phyloP scores from a whole-genome alignment of 2,113 vertebrate species.

The Cyanoramphus novaezelandiae region DNA sequence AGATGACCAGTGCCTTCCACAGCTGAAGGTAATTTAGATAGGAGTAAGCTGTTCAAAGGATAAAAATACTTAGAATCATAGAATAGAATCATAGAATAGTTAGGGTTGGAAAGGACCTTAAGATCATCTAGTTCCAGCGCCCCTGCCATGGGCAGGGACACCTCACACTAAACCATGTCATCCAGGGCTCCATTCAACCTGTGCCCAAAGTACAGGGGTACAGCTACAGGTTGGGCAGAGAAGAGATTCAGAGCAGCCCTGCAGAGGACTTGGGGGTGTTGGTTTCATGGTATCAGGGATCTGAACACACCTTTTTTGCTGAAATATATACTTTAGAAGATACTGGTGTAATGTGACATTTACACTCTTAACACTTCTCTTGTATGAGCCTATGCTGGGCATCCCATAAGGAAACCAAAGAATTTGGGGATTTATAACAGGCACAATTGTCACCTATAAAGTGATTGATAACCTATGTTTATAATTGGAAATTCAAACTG shows the following conservation, averaged over 20 bases:
- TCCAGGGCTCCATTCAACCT: background rate
- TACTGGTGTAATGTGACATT: background rate
- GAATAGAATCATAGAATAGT: background rate
- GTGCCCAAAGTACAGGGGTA: background rate
- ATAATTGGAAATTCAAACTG: background rate
- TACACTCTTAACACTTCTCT: background rate
- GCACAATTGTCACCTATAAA: background rate
- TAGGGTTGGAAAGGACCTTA: background rate
- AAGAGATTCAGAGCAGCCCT: background rate
- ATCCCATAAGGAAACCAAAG: background rate
- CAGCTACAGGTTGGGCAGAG: background rate
- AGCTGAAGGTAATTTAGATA: background rate
- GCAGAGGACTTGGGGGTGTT: background rate
- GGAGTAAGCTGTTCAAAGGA: background rate
- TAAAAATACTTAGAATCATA: background rate
- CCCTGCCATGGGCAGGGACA: background rate
- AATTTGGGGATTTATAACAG: background rate
- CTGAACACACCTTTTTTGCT: background rate
- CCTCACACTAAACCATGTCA: background rate
- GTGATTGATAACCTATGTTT: background rate
- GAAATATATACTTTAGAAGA: background rate
- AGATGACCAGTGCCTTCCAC: background rate
- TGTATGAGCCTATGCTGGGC: background rate
- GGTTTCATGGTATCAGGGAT: background rate
- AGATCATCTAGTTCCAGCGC: background rate